A percentile compares a stretch with the other conserved stretches of the same genome.
phyloP scores from a whole-genome alignment of 2,113 vertebrate genomes.

The Phycodurus eques region DNA sequence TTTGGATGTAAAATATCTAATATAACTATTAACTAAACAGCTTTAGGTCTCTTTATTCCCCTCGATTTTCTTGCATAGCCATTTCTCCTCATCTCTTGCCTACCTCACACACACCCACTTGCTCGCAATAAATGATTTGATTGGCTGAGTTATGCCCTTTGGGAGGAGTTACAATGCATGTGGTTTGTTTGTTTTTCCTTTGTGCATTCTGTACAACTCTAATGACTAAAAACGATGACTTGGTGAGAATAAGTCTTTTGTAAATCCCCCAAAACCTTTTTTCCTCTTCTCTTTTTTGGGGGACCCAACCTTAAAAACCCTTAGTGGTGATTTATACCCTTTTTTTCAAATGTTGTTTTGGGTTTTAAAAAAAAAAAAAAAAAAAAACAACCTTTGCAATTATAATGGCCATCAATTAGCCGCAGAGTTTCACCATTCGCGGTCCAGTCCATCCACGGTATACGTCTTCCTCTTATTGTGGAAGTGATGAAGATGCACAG shows the following conservation, averaged over 20 bases:
- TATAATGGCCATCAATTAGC: no score
- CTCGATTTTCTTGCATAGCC: no score
- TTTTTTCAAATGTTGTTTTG: no score
- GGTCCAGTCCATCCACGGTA: no score
- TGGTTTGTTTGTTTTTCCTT: not conserved
- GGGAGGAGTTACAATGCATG: not conserved
- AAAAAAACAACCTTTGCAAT: no score
- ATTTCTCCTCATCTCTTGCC: not conserved
- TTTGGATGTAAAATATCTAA: not conserved
- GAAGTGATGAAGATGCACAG: not conserved
- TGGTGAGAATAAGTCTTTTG: not conserved
- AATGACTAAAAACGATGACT: not conserved
- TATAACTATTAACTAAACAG: not conserved
- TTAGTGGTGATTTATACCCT: no score
- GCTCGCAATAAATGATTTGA: not conserved
- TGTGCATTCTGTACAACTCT: not conserved
- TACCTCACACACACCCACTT: not conserved
- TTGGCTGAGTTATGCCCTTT: not conserved
- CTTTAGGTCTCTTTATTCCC: no score
- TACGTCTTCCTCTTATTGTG: not conserved
- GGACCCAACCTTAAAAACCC: no score
- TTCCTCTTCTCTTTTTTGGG: no score
- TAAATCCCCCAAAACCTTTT: not conserved
- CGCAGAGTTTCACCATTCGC: no score
- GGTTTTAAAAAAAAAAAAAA: no score